A percentile compares a stretch with the other conserved stretches of the same genome.
These are phyloP conservation scores for Nebria salina DNA, from an alignment of 2,888 invertebrate genomes.

Conservation along the genomic window DNA sequence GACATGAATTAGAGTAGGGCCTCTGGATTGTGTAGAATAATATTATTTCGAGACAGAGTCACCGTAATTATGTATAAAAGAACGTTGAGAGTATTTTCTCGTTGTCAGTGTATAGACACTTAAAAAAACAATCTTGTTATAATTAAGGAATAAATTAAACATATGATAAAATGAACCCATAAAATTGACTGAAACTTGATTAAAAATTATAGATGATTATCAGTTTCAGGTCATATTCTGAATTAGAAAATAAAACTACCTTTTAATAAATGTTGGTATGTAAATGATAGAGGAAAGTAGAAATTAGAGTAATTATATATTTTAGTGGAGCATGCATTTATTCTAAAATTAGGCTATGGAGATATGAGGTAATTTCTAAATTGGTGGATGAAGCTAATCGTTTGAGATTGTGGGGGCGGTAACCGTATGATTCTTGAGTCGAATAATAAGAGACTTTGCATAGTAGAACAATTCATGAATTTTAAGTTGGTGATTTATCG, in stretches of 20 bases:
- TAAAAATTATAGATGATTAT: background rate
- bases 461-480: background rate
- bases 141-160: too few relatives aligned
- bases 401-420: background rate
- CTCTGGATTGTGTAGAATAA: too few relatives aligned
- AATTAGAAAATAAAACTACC: background rate
- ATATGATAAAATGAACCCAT: too few relatives aligned
- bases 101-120: too few relatives aligned
- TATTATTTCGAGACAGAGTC: too few relatives aligned
- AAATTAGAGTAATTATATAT: constrained; percentile 28
- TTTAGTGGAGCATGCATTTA: background rate
- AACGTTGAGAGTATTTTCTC: too few relatives aligned
- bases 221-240: background rate
- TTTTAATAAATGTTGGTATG: constrained; percentile 18
- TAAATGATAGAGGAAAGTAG: constrained; percentile 19
- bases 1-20: too few relatives aligned
- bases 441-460: background rate
- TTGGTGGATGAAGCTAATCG: constrained; percentile 14
- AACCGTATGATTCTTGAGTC: background rate
- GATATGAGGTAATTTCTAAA: constrained; percentile 24
- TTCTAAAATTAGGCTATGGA: constrained; percentile 21
- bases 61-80: too few relatives aligned
- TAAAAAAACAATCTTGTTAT: too few relatives aligned
- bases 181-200: too few relatives aligned
- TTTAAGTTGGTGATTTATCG: background rate